phyloP scores from a whole-genome alignment of 1,140 invertebrate genomes.

The Campoletis sonorensis region DNA sequence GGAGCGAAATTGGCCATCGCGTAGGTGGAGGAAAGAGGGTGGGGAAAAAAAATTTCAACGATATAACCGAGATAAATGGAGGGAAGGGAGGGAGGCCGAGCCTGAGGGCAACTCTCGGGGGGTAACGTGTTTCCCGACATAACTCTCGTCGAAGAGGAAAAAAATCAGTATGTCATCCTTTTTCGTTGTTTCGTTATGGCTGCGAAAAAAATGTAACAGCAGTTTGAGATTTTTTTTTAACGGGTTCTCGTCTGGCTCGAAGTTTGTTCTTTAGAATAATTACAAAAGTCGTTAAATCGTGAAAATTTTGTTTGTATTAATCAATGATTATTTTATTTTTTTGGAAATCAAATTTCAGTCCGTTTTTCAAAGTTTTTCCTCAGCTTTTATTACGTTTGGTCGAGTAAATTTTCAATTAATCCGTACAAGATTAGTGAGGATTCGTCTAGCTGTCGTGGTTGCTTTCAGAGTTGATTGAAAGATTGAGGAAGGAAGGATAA shows the following conservation, averaged over 20 bases:
- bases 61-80: conserved; percentile 27
- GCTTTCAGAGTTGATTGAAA: not conserved
- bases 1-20: conserved; percentile 8
- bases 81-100: not conserved
- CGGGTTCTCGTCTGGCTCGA: no score
- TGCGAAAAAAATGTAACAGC: no score
- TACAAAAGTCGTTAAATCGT: no score
- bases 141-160: not conserved
- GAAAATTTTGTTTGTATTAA: no score
- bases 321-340: no score
- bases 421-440: no score
- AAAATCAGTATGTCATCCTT: conserved; percentile 8
- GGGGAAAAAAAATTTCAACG: conserved; percentile 23
- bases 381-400: no score
- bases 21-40: not conserved
- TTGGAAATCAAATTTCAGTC: no score
- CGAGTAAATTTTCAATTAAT: no score
- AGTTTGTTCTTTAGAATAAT: no score
- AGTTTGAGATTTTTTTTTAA: no score
- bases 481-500: not conserved
- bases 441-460: not conserved
- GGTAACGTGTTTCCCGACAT: not conserved
- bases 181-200: not conserved
- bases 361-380: no score
- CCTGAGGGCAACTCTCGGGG: not conserved